Evolutionary conservation across 2,797 vertebrate genomes (phyloP).

Genomic region (Mormyrops boulengeri): DNA sequence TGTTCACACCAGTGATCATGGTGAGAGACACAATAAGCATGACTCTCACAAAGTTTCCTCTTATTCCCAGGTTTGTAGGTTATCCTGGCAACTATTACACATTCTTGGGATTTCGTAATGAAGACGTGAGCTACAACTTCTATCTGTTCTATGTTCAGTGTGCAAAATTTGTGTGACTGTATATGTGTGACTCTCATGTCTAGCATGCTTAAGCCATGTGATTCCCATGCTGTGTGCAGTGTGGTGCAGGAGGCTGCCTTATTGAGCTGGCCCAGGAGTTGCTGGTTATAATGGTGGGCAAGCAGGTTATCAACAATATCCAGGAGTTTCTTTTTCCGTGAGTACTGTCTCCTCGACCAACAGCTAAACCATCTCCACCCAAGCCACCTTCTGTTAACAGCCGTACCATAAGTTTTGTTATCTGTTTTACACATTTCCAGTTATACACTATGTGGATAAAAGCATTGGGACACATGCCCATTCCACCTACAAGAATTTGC

Average conservation of each 20-base stretch:
- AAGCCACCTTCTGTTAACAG: neutral
- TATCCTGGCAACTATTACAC: conserved; percentile 39
- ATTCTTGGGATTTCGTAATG: conserved; percentile 35
- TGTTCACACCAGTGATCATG: neutral
- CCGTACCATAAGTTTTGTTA: neutral
- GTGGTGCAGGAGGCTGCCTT: conserved; percentile 41
- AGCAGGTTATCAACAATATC: conserved; percentile 41
- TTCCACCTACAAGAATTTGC: neutral
- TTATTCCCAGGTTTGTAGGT: conserved; percentile 40
- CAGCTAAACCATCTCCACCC: neutral
- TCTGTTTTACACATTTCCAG: neutral
- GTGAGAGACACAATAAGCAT: neutral
- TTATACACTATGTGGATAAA: neutral
- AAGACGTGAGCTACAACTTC: conserved; percentile 40
- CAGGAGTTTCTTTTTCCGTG: conserved; percentile 41
- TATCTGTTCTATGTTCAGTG: neutral
- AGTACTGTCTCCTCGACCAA: conserved; percentile 24
- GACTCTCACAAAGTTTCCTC: neutral
- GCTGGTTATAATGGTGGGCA: conserved; percentile 48
- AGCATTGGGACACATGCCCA: neutral
- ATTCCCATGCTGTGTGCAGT: conserved; percentile 19
- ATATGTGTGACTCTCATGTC: neutral
- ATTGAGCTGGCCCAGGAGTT: conserved; percentile 48
- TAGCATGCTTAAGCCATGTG: neutral
- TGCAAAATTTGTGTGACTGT: neutral